Conservation (phyloP, 2,797 vertebrate species). For the Pteropus rufus region DNA sequence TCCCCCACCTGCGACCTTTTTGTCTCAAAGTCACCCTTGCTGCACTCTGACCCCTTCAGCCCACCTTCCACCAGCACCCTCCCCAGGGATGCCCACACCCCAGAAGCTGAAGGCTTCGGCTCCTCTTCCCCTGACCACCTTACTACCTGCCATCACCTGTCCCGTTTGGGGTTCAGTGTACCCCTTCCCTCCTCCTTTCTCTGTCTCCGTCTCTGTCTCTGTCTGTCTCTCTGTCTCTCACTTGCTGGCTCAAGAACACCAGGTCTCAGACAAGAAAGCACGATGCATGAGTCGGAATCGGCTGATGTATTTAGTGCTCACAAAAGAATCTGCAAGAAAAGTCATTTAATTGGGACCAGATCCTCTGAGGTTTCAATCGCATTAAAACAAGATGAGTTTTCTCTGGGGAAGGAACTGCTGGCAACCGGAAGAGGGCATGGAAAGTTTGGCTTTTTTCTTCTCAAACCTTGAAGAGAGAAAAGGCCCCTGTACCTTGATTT, state of each 20-base stretch:
- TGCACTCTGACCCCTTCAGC: not conserved
- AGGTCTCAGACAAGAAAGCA: not conserved
- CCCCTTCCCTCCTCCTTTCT: not conserved
- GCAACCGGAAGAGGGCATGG: slow-evolving; percentile 13
- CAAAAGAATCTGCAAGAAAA: slow-evolving; percentile 44
- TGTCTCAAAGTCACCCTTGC: not conserved
- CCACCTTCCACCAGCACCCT: not conserved
- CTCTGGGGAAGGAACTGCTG: slow-evolving; percentile 40
- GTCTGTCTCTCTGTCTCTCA: not conserved
- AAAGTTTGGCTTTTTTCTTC: slow-evolving; percentile 33
- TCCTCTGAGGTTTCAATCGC: slow-evolving; percentile 50
- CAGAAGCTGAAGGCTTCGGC: not conserved
- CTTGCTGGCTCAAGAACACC: not conserved
- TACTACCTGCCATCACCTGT: not conserved
- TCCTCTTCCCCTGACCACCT: not conserved
- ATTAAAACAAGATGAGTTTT: slow-evolving; percentile 56
- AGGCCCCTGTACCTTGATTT: not conserved
- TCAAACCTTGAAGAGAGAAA: not conserved
- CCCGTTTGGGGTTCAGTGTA: not conserved
- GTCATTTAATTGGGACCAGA: slow-evolving; percentile 67
- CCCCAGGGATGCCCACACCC: not conserved
- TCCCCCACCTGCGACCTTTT: not conserved
- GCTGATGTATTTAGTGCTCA: slow-evolving; percentile 16
- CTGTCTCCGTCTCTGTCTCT: not conserved
- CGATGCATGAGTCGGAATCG: not conserved